These are phyloP conservation scores for Tiliacea citrago DNA, from an alignment of 2,888 invertebrate species.

Conservation along the genomic window DNA sequence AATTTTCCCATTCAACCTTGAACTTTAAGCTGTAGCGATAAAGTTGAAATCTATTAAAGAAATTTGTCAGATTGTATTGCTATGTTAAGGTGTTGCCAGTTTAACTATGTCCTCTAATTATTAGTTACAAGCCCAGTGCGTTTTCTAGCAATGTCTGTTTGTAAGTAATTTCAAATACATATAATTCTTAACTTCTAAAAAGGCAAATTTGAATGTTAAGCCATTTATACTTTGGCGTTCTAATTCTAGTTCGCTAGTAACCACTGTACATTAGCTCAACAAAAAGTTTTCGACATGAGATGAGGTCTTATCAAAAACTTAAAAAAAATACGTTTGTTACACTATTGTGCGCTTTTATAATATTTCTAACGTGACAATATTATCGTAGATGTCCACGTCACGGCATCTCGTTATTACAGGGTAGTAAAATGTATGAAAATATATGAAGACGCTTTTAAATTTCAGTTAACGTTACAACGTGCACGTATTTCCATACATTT, in stretches of 20 bases:
- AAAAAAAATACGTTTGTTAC: background rate
- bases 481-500: background rate
- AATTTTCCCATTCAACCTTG: too few relatives aligned
- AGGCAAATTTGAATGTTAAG: slow-evolving; percentile 47
- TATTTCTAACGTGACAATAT: background rate
- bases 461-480: background rate
- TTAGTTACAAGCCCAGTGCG: slow-evolving; percentile 12
- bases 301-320: background rate
- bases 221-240: slow-evolving; percentile 55
- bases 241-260: slow-evolving; percentile 36
- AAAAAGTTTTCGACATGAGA: background rate
- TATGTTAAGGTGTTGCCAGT: slow-evolving; percentile 46
- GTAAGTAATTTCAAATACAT: slow-evolving; percentile 19
- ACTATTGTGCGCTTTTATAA: background rate
- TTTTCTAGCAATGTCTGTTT: slow-evolving; percentile 21
- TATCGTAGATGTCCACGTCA: background rate
- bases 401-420: background rate
- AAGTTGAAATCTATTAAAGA: too few relatives aligned
- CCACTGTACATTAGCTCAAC: slow-evolving; percentile 26
- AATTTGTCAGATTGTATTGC: too few relatives aligned
- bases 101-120: slow-evolving; percentile 16
- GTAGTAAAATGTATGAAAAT: background rate
- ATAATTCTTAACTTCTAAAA: slow-evolving; percentile 45
- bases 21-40: too few relatives aligned
- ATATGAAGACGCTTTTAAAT: background rate